Evolutionary conservation across 2,797 vertebrate genomes (phyloP).

Genomic region (Pangasius krempfi): DNA sequence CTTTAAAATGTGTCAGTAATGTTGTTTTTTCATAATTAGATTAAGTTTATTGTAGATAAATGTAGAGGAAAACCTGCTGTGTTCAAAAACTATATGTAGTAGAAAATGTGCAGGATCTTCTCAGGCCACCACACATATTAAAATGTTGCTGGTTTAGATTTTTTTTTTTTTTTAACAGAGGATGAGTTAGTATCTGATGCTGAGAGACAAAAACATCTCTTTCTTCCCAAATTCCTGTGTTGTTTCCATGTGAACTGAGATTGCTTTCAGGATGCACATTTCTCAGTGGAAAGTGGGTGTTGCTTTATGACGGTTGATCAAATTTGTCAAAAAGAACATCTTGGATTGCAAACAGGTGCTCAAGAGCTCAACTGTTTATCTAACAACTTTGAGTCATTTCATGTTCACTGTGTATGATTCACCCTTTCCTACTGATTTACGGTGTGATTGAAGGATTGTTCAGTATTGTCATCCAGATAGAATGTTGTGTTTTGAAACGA

Average conservation of each 20-base stretch:
- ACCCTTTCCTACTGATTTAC: not conserved
- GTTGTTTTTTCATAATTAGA: not conserved
- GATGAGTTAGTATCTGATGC: conserved; percentile 25
- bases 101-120: not conserved
- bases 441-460: not conserved
- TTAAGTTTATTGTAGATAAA: not conserved
- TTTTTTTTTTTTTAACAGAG: conserved; percentile 7
- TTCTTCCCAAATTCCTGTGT: conserved; percentile 62
- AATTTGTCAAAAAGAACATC: not conserved
- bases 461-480: not conserved
- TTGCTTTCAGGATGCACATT: conserved; percentile 63
- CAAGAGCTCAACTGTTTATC: not conserved
- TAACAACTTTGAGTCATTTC: not conserved
- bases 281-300: not conserved
- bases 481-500: conserved; percentile 1
- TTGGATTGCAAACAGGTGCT: not conserved
- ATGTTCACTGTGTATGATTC: not conserved
- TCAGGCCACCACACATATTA: not conserved
- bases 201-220: conserved; percentile 12
- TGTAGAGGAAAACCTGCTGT: not conserved
- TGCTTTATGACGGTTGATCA: not conserved
- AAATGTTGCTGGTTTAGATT: not conserved
- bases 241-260: conserved; percentile 65
- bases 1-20: not conserved
- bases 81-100: not conserved